These are phyloP conservation scores for Lissonota sp. DNA, from an alignment of 2,888 invertebrate genomes.

Conservation along the genomic window DNA sequence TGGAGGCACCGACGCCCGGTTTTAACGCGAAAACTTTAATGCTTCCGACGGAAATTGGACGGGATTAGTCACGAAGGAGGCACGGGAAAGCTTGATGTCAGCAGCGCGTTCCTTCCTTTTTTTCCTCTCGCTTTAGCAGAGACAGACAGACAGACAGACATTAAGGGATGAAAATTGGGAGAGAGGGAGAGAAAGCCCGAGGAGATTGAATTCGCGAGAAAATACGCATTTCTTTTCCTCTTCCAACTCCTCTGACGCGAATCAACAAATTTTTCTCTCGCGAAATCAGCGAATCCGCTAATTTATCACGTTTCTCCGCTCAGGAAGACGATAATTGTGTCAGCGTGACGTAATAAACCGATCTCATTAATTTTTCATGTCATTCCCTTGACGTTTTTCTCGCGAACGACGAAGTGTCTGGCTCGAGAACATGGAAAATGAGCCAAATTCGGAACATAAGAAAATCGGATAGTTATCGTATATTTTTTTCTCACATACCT, in stretches of 20 bases:
- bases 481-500: no score
- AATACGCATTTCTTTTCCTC: neutral
- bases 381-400: no score
- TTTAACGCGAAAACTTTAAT: conserved; percentile 74
- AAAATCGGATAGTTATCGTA: no score
- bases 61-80: conserved; percentile 72
- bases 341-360: neutral
- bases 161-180: conserved; percentile 3
- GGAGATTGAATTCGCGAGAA: neutral
- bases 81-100: conserved; percentile 62
- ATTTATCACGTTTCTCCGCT: conserved; percentile 38
- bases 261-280: neutral
- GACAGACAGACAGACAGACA: neutral
- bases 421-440: no score
- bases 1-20: conserved; percentile 24
- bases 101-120: conserved; percentile 41
- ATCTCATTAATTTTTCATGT: no score
- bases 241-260: neutral
- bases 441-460: no score
- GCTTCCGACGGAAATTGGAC: conserved; percentile 70
- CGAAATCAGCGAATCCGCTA: conserved; percentile 1
- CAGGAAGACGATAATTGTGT: neutral
- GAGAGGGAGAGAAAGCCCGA: neutral
- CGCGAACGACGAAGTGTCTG: no score
- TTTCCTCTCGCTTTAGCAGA: neutral